Evolutionary conservation across 2,113 vertebrate species (phyloP).

Genomic region (Sula dactylatra): DNA sequence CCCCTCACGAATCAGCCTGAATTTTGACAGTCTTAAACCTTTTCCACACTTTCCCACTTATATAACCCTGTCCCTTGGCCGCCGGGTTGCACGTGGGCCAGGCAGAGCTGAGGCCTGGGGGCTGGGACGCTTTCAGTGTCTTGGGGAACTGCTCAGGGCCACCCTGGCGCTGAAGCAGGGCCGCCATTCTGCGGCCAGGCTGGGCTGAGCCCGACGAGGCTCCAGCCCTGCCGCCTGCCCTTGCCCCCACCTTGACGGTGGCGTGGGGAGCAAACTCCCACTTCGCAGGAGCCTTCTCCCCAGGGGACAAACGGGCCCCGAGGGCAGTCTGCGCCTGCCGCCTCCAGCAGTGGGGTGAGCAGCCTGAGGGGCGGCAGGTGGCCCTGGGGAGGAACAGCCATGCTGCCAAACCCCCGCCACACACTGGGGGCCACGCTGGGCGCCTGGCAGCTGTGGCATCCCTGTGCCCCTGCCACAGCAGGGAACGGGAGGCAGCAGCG

Average conservation of each 20-base stretch:
- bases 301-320: background rate
- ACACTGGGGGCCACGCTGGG: accelerated
- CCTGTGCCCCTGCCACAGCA: background rate
- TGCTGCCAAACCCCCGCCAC: accelerated
- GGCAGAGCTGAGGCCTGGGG: background rate
- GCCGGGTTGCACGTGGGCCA: accelerated
- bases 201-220: accelerated
- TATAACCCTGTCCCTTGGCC: accelerated
- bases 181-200: no score
- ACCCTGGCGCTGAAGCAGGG: background rate
- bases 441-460: accelerated
- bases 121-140: accelerated
- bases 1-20: background rate
- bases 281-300: background rate
- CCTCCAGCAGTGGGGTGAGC: background rate
- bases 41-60: background rate
- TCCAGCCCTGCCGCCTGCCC: accelerated
- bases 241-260: accelerated
- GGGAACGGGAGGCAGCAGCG: background rate
- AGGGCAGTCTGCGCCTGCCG: background rate
- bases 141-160: background rate
- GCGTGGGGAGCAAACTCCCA: background rate
- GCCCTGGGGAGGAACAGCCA: background rate
- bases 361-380: background rate
- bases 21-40: background rate